Evolutionary conservation across 2,113 vertebrate species (phyloP).

Genomic region (Hiodon tergisus): DNA sequence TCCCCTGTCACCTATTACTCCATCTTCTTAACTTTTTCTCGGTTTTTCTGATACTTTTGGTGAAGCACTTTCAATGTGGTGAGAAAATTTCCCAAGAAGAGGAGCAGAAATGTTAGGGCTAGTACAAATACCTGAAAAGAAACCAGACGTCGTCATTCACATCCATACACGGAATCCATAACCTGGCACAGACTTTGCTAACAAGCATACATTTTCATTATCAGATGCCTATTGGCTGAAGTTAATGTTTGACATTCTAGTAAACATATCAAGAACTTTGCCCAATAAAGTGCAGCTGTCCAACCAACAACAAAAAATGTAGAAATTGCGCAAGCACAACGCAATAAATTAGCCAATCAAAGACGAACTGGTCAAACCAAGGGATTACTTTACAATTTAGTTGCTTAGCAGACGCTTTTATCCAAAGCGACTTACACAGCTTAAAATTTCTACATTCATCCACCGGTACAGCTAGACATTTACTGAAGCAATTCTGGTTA

Average conservation of each 20-base stretch:
- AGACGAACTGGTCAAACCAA: neutral
- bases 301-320: neutral
- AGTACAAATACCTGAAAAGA: slow-evolving; percentile 79
- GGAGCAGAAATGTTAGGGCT: slow-evolving; percentile 84
- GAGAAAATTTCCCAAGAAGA: slow-evolving; percentile 95
- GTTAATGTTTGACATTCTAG: slow-evolving; percentile 5
- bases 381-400: neutral
- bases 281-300: neutral
- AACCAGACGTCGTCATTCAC: neutral
- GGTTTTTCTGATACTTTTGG: slow-evolving; percentile 85
- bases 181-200: neutral
- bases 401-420: too few relatives aligned
- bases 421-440: too few relatives aligned
- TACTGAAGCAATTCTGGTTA: too few relatives aligned
- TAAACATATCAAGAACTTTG: neutral
- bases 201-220: neutral
- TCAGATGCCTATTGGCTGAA: neutral
- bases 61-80: slow-evolving; percentile 93
- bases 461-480: too few relatives aligned
- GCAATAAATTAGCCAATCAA: too few relatives aligned
- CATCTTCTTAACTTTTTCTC: slow-evolving; percentile 63
- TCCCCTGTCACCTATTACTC: slow-evolving; percentile 41
- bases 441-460: too few relatives aligned
- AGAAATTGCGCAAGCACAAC: too few relatives aligned
- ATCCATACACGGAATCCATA: neutral